phyloP scores from a whole-genome alignment of 2,888 invertebrate genomes.

The Diploptera punctata region DNA sequence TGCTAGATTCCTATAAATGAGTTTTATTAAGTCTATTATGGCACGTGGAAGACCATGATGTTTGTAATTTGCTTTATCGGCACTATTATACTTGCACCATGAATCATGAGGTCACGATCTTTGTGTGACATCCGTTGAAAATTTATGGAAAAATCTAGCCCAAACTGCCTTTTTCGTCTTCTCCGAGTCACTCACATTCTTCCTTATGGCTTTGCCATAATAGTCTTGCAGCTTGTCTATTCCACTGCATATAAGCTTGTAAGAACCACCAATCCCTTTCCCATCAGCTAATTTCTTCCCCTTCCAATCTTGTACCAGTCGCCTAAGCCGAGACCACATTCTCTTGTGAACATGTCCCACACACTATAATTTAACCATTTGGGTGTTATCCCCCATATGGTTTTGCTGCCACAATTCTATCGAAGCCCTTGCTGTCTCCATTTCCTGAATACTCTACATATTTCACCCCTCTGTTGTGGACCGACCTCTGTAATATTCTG shows the following conservation, averaged over 20 bases:
- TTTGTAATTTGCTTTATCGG: not conserved
- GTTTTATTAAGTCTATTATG: not conserved
- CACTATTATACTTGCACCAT: not conserved
- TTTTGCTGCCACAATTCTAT: not conserved
- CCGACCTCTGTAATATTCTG: not conserved
- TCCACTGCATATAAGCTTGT: not conserved
- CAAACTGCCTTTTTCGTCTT: conserved; percentile 10
- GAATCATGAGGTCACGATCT: not conserved
- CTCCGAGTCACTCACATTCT: not conserved
- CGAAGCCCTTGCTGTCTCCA: not conserved
- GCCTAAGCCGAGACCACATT: conserved; percentile 26
- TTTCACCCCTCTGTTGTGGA: not conserved
- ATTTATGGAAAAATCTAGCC: conserved; percentile 18
- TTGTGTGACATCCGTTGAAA: not conserved
- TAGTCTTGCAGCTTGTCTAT: conserved; percentile 20
- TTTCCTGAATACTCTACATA: not conserved
- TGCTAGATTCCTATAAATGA: too few species aligned
- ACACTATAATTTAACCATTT: conserved; percentile 25
- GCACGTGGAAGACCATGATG: not conserved
- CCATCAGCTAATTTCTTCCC: conserved; percentile 12
- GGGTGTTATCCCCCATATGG: not conserved
- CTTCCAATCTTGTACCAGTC: not conserved
- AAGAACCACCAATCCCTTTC: not conserved
- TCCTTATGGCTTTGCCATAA: conserved; percentile 14
- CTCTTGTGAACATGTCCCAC: conserved; percentile 33